These are phyloP conservation scores for Monodelphis domestica DNA, from an alignment of 2,797 vertebrate genomes.

Conservation along the genomic window DNA sequence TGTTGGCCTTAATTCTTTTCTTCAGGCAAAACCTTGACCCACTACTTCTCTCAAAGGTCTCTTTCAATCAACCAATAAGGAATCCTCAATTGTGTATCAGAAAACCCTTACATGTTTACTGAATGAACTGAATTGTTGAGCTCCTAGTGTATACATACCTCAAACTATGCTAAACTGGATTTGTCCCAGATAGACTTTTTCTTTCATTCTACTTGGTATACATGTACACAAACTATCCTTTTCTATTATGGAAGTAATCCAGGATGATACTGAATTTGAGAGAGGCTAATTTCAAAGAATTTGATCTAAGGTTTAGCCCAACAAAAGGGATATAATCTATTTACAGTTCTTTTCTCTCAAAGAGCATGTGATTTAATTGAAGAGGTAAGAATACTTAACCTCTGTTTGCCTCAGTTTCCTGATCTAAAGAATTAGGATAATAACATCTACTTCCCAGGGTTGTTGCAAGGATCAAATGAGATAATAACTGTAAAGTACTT, in stretches of 20 bases:
- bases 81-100: background rate
- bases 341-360: background rate
- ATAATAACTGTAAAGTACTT: background rate
- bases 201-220: background rate
- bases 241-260: constrained; percentile 33
- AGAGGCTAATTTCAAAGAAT: constrained; percentile 31
- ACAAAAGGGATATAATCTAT: background rate
- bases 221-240: background rate
- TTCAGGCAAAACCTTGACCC: background rate
- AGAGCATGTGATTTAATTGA: background rate
- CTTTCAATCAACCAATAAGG: background rate
- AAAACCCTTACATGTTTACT: background rate
- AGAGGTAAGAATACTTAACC: background rate
- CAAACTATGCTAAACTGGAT: background rate
- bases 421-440: background rate
- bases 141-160: background rate
- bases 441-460: background rate
- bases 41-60: background rate
- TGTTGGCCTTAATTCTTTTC: background rate
- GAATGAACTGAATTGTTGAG: background rate
- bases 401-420: background rate
- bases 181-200: background rate
- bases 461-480: background rate
- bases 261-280: constrained; percentile 11
- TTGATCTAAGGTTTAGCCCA: background rate